Base-by-base conservation (phyloP, 2,888 invertebrate species). In the Cactoblastis cactorum region DNA sequence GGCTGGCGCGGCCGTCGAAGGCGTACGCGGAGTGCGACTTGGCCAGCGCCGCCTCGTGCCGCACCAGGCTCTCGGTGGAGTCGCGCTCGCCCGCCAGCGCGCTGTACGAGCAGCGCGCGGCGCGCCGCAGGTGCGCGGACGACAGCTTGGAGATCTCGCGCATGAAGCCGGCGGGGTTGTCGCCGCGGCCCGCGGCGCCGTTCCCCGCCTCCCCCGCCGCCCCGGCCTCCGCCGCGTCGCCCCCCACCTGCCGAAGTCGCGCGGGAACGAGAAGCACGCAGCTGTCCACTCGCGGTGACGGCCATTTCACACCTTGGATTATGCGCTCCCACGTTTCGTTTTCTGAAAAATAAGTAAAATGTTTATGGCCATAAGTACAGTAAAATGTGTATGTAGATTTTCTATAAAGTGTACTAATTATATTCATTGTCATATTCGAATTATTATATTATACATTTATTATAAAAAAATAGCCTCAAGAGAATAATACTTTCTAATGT, bases 311-410 rank as follows among this genome's bases (percentile, higher is more conserved):
- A 12, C 92, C 92, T 41, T 93, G 91, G 6, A 83, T 76, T 45
- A 95, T 89, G 59, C 93, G 92, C 71, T 95, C 95, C 95, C 95
- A 95, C 4, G 91, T 91, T 77, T 95, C 95, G 2, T 93, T 92
- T 6, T 91, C 95, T 94, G 78, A 33, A 22, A 3, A 5, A 17
- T 3, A 11, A 28, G 3, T 22, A 6, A 28, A 0, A 5, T 0
- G n/a, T n/a, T n/a, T n/a, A n/a, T n/a, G n/a, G n/a, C n/a, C n/a
- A n/a, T n/a, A n/a, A n/a, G n/a, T n/a, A n/a, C n/a, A n/a, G n/a
- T n/a, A n/a, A n/a, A n/a, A n/a, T n/a, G n/a, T n/a, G n/a, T n/a
- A n/a, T n/a, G n/a, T n/a, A n/a, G n/a, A n/a, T n/a, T n/a, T n/a
- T n/a, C n/a, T n/a, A n/a, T n/a, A n/a, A n/a, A n/a, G n/a, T n/a